Percentiles rank a stretch among this genome's conserved stretches.
Evolutionary conservation across 2,113 vertebrate species (phyloP).

Genomic region (Paralichthys olivaceus): DNA sequence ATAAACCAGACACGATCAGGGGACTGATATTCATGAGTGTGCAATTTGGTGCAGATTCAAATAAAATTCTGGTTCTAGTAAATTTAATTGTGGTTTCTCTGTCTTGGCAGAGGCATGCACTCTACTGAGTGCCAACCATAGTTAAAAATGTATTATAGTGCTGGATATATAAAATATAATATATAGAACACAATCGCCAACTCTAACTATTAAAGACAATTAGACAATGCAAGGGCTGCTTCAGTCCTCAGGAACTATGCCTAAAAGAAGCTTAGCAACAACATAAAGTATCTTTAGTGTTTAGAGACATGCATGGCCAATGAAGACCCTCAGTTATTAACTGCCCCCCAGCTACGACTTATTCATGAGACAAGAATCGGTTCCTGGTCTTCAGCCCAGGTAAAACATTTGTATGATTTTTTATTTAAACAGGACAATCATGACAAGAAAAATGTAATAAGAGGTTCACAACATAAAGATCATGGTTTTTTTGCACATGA

Average conservation of each 20-base stretch:
- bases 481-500: slow-evolving; percentile 17
- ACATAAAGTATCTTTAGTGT: background rate
- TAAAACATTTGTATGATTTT: slow-evolving; percentile 42
- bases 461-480: slow-evolving; percentile 6
- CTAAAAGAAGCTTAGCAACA: slow-evolving; percentile 6
- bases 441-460: slow-evolving; percentile 32
- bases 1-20: no score
- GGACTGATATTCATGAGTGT: no score
- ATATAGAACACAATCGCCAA: no score
- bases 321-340: slow-evolving; percentile 16
- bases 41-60: no score
- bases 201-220: no score
- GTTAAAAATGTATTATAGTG: no score
- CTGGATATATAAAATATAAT: no score
- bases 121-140: no score
- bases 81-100: no score
- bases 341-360: slow-evolving; percentile 9
- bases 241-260: slow-evolving; percentile 3
- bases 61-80: no score
- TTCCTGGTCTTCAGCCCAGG: slow-evolving; percentile 28
- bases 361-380: slow-evolving; percentile 39
- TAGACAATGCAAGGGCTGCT: background rate
- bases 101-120: no score
- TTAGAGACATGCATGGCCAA: slow-evolving; percentile 18
- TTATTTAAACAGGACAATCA: slow-evolving; percentile 20